Conservation (phyloP, 2,797 vertebrate genomes). For the Manis javanica region DNA sequence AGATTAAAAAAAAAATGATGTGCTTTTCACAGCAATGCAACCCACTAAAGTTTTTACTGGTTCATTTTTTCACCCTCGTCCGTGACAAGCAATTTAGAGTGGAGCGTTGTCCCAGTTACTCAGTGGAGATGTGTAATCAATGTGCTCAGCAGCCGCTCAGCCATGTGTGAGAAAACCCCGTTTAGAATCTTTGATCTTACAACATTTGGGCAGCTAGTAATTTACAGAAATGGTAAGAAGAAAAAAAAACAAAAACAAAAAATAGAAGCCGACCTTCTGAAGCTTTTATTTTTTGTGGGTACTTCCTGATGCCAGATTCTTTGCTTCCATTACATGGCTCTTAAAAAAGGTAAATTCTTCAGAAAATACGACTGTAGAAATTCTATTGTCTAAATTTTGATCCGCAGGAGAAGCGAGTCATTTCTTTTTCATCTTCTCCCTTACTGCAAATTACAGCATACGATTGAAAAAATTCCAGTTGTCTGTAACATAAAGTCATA, state of each 20-base stretch:
- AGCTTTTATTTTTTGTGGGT: background rate
- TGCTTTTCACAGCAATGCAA: conserved; percentile 56
- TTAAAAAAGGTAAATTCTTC: conserved; percentile 74
- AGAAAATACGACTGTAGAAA: conserved; percentile 55
- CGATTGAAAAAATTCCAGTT: background rate
- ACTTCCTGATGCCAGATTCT: conserved; percentile 57
- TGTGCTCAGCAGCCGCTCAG: conserved; percentile 65
- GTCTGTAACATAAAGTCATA: background rate
- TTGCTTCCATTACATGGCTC: conserved; percentile 31
- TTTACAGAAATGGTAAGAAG: conserved; percentile 74
- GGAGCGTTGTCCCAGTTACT: conserved; percentile 72
- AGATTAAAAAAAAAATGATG: conserved; percentile 49
- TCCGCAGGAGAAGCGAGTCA: background rate
- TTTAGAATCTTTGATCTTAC: conserved; percentile 77
- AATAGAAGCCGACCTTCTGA: conserved; percentile 60
- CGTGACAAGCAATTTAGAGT: conserved; percentile 52
- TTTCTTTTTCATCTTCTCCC: background rate
- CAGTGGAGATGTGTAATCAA: conserved; percentile 75
- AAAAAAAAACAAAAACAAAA: background rate
- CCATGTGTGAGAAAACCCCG: conserved; percentile 77
- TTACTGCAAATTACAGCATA: background rate
- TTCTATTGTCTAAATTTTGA: background rate
- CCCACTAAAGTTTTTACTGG: conserved; percentile 63
- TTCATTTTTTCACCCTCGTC: conserved; percentile 55
- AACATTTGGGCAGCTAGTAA: conserved; percentile 72